These are phyloP conservation scores for Danio tinwini DNA, from an alignment of 2,797 vertebrate genomes.

Conservation along the genomic window DNA sequence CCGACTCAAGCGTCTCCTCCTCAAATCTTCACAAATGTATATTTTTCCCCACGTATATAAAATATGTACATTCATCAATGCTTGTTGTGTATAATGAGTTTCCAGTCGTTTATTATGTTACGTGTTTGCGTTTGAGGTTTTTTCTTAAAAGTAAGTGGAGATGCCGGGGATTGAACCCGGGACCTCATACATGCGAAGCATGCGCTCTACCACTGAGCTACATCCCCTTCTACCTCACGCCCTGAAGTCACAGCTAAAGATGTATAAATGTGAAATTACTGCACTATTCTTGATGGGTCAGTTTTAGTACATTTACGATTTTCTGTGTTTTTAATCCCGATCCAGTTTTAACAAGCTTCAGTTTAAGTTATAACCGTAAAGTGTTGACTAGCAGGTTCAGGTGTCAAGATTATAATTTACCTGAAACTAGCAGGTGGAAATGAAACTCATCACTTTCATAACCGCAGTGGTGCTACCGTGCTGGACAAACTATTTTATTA, in stretches of 20 bases:
- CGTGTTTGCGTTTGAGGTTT: neutral
- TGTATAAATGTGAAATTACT: rapidly evolving
- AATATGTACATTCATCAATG: neutral
- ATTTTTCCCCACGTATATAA: neutral
- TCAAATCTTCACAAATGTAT: neutral
- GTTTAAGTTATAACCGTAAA: too few relatives aligned
- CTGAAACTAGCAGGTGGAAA: neutral
- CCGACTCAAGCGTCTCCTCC: conserved; percentile 41
- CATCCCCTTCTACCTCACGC: conserved; percentile 57
- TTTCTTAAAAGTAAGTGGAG: conserved; percentile 57
- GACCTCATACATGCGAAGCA: conserved; percentile 75
- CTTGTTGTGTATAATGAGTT: too few relatives aligned
- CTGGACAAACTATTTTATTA: too few relatives aligned
- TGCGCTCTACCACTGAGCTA: conserved; percentile 71
- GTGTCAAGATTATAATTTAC: neutral
- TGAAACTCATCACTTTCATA: too few relatives aligned
- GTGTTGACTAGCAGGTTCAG: neutral
- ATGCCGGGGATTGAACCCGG: conserved; percentile 76
- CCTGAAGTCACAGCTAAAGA: rapidly evolving
- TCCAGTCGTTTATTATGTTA: neutral
- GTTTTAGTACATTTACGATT: neutral
- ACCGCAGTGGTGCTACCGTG: too few relatives aligned
- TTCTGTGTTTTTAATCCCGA: neutral
- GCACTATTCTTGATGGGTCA: rapidly evolving
- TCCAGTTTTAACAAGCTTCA: neutral